Conservation (phyloP, 2,113 vertebrate genomes). For the Nesogale talazaci region DNA sequence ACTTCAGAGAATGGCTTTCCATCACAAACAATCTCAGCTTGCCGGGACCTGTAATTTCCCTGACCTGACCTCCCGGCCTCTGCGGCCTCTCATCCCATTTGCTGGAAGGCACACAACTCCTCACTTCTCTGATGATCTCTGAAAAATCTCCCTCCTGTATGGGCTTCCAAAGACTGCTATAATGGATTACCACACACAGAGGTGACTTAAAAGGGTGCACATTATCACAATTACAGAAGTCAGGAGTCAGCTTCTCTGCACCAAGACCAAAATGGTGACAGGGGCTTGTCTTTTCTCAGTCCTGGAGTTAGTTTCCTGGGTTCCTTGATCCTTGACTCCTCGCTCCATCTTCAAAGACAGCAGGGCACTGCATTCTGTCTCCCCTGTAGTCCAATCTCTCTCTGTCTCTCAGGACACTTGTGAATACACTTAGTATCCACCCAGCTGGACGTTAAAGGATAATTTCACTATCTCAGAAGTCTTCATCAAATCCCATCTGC, state of each 20-base stretch:
- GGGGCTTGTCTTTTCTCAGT: not conserved
- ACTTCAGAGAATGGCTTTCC: not conserved
- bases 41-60: not conserved
- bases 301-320: fast-evolving
- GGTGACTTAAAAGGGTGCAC: not conserved
- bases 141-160: not conserved
- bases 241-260: not conserved
- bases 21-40: not conserved
- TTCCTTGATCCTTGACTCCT: not conserved
- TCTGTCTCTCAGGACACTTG: not conserved
- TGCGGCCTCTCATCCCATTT: not conserved
- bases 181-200: not conserved
- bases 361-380: not conserved
- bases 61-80: not conserved
- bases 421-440: not conserved
- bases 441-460: not conserved
- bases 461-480: constrained; percentile 17
- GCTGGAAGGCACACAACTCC: not conserved
- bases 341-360: not conserved
- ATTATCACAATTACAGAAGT: not conserved
- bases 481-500: not conserved
- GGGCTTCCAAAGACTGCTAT: not conserved
- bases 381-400: not conserved
- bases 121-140: not conserved
- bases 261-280: not conserved